A percentile compares a stretch with the other conserved stretches of the same genome.
Evolutionary conservation across 2,797 vertebrate species (phyloP).

Genomic region (Ceyx erithaca): DNA sequence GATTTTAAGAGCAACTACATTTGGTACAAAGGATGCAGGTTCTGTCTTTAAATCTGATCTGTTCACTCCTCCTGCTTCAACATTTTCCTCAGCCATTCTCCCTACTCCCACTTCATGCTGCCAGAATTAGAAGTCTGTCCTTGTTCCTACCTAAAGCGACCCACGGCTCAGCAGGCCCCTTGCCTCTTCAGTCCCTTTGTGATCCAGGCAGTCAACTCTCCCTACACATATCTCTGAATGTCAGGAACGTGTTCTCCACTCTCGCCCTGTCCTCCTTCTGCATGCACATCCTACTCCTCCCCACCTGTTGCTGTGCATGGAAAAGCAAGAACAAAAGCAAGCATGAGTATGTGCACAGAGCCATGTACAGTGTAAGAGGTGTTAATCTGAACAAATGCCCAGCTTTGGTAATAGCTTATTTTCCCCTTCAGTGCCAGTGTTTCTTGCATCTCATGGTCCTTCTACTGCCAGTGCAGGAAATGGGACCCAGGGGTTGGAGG

Average conservation of each 20-base stretch:
- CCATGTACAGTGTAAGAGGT: neutral
- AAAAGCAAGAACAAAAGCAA: constrained; percentile 14
- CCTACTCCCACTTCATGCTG: neutral
- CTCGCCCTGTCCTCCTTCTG: neutral
- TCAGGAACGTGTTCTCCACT: neutral
- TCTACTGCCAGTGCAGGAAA: neutral
- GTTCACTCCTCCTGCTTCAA: neutral
- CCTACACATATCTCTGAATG: neutral
- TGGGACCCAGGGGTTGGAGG: neutral
- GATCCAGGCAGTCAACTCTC: neutral
- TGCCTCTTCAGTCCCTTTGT: neutral
- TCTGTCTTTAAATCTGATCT: neutral
- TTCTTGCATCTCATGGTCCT: neutral
- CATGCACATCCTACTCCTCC: neutral
- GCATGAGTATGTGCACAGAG: neutral
- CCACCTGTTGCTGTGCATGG: neutral
- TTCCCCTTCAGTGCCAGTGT: neutral
- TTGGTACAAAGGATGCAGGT: neutral
- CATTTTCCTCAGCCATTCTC: neutral
- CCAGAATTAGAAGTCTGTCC: neutral
- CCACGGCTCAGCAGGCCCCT: neutral
- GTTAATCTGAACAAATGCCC: neutral
- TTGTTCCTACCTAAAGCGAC: neutral
- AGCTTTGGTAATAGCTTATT: neutral
- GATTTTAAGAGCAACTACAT: neutral